Percentiles rank a stretch among this genome's conserved stretches.
Evolutionary conservation across 2,113 vertebrate genomes (phyloP).

Genomic region (Electrona antarctica): DNA sequence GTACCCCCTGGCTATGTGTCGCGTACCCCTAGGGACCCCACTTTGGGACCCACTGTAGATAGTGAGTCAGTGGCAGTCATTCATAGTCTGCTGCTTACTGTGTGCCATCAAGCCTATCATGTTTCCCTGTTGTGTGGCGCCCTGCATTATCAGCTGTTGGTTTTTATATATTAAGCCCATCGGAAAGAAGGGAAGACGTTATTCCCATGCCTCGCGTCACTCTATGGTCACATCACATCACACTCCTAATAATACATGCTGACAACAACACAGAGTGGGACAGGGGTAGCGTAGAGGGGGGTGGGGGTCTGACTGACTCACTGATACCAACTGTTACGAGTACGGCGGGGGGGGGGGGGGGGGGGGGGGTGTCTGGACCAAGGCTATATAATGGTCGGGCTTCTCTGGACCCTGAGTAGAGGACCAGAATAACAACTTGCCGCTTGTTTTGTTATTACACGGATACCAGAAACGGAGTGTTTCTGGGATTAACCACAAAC

Average conservation of each 20-base stretch:
- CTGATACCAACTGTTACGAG: conserved; percentile 15
- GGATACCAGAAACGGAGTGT: background rate
- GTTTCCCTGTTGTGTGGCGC: conserved; percentile 1
- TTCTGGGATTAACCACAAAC: conserved; percentile 6
- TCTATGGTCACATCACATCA: too few relatives aligned
- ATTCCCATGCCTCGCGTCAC: conserved; percentile 57
- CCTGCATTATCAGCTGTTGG: conserved; percentile 67
- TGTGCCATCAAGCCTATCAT: too few relatives aligned
- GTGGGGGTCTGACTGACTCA: conserved; percentile 24
- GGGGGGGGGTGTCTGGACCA: background rate
- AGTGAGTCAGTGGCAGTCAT: too few relatives aligned
- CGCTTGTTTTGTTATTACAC: too few relatives aligned
- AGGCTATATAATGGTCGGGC: conserved; percentile 66
- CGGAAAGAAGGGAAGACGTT: conserved; percentile 46
- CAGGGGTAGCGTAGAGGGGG: conserved; percentile 13
- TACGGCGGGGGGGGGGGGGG: background rate
- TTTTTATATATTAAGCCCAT: conserved; percentile 25
- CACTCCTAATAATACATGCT: conserved; percentile 79
- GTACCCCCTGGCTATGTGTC: too few relatives aligned
- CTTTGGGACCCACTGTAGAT: too few relatives aligned
- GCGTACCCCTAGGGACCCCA: too few relatives aligned
- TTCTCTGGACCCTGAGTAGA: conserved; percentile 23
- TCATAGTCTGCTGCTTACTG: too few relatives aligned
- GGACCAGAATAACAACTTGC: conserved; percentile 22
- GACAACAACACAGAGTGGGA: conserved; percentile 74